phyloP scores from a whole-genome alignment of 2,797 vertebrate species.

The Rhinoraja longicauda region DNA sequence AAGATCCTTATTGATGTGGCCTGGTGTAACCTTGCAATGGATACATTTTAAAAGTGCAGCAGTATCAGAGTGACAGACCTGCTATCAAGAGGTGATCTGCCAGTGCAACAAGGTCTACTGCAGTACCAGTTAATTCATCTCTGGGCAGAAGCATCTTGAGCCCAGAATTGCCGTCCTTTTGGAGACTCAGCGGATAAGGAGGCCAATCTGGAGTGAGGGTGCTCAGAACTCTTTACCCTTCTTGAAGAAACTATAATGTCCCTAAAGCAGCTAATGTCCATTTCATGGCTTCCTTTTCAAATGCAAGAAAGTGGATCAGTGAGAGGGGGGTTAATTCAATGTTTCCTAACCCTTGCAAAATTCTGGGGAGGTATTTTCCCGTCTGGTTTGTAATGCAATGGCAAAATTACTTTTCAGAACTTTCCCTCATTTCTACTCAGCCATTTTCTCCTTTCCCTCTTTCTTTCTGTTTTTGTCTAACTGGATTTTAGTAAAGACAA shows the following conservation, averaged over 20 bases:
- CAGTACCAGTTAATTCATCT: neutral
- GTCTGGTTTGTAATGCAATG: neutral
- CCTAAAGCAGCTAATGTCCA: neutral
- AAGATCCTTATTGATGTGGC: neutral
- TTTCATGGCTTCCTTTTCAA: neutral
- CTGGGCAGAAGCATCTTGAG: neutral
- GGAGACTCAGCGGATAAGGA: neutral
- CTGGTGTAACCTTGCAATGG: neutral
- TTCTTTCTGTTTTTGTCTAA: neutral
- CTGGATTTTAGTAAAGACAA: too few relatives aligned
- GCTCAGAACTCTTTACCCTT: neutral
- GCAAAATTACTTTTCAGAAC: neutral
- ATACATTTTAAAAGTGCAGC: neutral
- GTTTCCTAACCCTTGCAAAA: too few relatives aligned
- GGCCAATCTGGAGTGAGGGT: neutral
- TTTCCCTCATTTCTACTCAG: neutral
- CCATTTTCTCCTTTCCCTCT: neutral
- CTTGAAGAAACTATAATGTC: neutral
- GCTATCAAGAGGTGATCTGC: neutral
- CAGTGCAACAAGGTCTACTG: neutral
- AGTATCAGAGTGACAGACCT: too few relatives aligned
- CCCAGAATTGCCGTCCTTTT: neutral
- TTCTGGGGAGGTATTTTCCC: neutral
- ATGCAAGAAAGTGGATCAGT: neutral
- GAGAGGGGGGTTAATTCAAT: neutral